Evolutionary conservation across 2,797 vertebrate species (phyloP), one percentile per base, ranked within the genome.

Genomic region (Betta splendens): DNA sequence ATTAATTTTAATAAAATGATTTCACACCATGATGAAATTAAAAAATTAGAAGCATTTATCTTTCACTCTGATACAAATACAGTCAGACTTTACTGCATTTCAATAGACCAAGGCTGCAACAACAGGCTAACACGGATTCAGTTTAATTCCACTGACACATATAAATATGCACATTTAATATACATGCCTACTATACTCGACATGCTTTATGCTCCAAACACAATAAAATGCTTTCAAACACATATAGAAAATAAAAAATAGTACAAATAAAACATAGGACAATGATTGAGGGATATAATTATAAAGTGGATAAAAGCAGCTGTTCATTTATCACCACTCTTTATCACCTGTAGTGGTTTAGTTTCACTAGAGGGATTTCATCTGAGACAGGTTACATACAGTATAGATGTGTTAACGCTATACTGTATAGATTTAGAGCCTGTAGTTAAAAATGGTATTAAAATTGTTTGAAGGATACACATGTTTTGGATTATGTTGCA

Each of bases 281-380:
- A 39, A 70, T 79, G 85, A 87, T 85, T 74, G 71, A 86, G 37
- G 1, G 68, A 66, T 74, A 43, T 80, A 68, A 87, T 85, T 72
- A 79, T 58, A 9, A 64, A 58, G 49, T 35, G 26, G 47, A 9
- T 31, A 15, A 18, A 47, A 53, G 29, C 55, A 53, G 53, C 21
- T 61, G 23, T 45, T 59, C 10, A 20, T 80, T 80, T 74, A 78
- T 62, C 20, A 40, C 65, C 39, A 43, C 70, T 20, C 49, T 75
- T 77, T 44, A 72, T 64, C 46, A 58, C 50, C 26, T 35, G 32
- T 33, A 18, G 43, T 18, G n/a, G 31, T 48, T 43, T 37, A 31
- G 39, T 42, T 45, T 20, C 57, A 20, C 39, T 9, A 53, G 12
- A 49, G 33, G 39, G 31, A 4, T 62, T 57, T 61, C 61, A 69